phyloP scores from a whole-genome alignment of 1,140 invertebrate species.

The Magallana angulata region DNA sequence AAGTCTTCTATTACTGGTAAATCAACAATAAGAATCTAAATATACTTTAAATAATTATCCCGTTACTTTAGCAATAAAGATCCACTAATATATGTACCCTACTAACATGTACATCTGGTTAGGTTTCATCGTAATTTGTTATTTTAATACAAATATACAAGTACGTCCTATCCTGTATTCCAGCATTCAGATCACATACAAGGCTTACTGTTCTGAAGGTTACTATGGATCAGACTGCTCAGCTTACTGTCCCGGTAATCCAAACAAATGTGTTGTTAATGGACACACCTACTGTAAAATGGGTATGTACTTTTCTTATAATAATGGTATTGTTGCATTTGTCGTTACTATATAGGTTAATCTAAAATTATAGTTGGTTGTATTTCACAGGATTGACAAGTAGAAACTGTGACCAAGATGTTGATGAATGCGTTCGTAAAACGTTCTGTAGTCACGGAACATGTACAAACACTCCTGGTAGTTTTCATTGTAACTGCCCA shows the following conservation, averaged over 20 bases:
- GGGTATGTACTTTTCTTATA: not conserved
- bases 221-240: constrained; percentile 42
- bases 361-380: not conserved
- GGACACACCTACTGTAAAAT: constrained; percentile 36
- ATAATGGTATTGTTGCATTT: too few species aligned
- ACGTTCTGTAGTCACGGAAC: not conserved
- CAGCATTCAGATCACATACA: constrained; percentile 15
- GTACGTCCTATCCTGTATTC: too few species aligned
- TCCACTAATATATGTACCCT: too few species aligned
- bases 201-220: constrained; percentile 41
- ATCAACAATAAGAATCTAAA: too few species aligned
- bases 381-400: not conserved
- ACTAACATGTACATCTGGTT: too few species aligned
- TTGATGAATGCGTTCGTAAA: not conserved
- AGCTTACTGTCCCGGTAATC: constrained; percentile 29
- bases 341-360: not conserved
- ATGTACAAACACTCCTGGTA: constrained; percentile 26
- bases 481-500: not conserved
- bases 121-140: too few species aligned
- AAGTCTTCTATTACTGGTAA: too few species aligned
- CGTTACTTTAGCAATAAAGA: too few species aligned
- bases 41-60: too few species aligned
- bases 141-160: too few species aligned
- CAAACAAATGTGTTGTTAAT: constrained; percentile 9
- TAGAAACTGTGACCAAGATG: not conserved